These are phyloP conservation scores for Capitella teleta DNA, from an alignment of 1,140 invertebrate genomes.

Conservation along the genomic window DNA sequence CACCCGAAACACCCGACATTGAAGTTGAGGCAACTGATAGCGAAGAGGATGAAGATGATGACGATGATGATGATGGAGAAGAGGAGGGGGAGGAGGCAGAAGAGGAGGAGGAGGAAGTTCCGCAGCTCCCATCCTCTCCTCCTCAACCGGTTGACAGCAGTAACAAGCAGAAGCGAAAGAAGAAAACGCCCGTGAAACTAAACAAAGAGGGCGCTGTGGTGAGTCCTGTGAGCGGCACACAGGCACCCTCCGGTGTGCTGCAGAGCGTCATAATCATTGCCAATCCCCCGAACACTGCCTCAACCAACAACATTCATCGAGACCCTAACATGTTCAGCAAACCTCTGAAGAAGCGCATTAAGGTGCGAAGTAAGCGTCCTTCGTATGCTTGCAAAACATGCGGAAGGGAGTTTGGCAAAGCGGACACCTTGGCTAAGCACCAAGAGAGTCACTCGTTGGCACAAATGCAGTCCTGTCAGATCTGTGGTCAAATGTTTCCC, in stretches of 20 bases:
- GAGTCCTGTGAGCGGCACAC: too few species aligned
- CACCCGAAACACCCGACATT: too few species aligned
- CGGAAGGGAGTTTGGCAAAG: conserved; percentile 1
- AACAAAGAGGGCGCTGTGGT: background rate
- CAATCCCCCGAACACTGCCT: too few species aligned
- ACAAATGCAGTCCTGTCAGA: conserved; percentile 9
- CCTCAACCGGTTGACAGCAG: conserved; percentile 1
- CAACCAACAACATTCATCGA: too few species aligned
- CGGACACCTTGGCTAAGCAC: background rate
- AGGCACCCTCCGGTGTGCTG: too few species aligned
- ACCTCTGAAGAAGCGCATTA: conserved; percentile 5
- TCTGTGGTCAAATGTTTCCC: conserved; percentile 13
- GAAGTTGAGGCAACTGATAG: too few species aligned
- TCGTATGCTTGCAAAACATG: background rate
- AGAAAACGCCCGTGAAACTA: conserved; percentile 1
- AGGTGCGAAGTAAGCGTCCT: background rate
- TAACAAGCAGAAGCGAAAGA: conserved; percentile 1
- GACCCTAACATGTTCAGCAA: too few species aligned
- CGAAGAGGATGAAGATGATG: background rate
- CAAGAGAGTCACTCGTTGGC: background rate
- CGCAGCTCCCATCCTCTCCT: background rate
- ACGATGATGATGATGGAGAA: background rate
- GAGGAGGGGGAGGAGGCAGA: background rate
- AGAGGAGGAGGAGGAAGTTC: background rate
- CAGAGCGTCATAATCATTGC: too few species aligned